Evolutionary conservation across 2,113 vertebrate species (phyloP).

Genomic region (Gopherus flavomarginatus): DNA sequence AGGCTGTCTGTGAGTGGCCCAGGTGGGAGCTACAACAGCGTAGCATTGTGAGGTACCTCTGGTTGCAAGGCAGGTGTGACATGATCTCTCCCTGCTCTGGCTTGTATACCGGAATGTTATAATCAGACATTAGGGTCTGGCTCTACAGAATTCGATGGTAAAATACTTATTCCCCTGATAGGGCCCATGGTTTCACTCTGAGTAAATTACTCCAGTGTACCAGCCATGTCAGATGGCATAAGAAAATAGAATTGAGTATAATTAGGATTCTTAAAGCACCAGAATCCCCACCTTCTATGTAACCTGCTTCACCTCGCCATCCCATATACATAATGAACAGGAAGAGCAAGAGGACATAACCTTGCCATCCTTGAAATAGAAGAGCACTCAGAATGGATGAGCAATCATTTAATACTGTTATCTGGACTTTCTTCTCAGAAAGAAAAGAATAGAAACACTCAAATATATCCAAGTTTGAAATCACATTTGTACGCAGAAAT

Average conservation of each 20-base stretch:
- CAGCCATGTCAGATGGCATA: background rate
- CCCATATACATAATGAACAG: background rate
- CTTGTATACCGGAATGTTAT: background rate
- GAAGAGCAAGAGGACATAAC: background rate
- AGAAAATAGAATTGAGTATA: background rate
- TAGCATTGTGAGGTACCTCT: background rate
- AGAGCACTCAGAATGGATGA: background rate
- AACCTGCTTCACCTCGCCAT: background rate
- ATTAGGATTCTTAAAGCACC: background rate
- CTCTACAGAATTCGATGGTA: background rate
- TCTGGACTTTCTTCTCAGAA: background rate
- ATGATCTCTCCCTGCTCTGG: background rate
- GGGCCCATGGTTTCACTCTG: background rate
- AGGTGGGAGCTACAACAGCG: background rate
- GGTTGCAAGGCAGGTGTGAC: background rate
- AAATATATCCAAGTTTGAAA: background rate
- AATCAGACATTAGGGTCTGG: background rate
- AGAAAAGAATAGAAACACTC: background rate
- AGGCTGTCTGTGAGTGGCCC: no score
- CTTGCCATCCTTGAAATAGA: background rate
- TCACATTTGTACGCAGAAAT: background rate
- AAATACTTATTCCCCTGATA: background rate
- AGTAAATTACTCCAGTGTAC: background rate
- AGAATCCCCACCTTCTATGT: background rate
- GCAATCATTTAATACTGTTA: background rate